These are phyloP conservation scores for Aleiodes leptofemur DNA, from an alignment of 2,888 invertebrate species.

Conservation along the genomic window DNA sequence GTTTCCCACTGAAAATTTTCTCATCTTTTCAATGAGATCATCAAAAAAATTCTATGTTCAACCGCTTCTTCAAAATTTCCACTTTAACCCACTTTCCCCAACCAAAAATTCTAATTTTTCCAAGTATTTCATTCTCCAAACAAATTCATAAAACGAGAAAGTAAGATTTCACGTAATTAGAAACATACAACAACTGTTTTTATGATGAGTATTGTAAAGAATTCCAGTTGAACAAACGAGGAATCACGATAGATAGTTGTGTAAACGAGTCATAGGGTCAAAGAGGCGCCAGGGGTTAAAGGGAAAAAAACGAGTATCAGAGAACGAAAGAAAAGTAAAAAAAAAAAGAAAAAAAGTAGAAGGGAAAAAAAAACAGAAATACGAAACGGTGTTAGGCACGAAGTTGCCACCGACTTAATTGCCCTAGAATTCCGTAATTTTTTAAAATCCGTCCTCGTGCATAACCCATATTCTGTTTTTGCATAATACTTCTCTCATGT, in stretches of 20 bases:
- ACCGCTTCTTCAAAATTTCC: too few relatives aligned
- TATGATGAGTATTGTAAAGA: constrained; percentile 4
- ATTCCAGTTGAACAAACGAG: constrained; percentile 12
- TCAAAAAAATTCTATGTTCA: background rate
- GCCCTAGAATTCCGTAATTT: constrained; percentile 56
- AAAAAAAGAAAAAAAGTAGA: background rate
- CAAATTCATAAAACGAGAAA: too few relatives aligned
- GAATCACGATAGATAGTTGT: constrained; percentile 2
- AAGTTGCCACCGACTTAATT: constrained; percentile 56
- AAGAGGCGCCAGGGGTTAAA: constrained; percentile 3
- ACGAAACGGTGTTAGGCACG: constrained; percentile 53
- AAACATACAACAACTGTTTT: background rate
- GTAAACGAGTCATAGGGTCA: constrained; percentile 26
- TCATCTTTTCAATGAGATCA: too few relatives aligned
- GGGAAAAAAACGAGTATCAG: constrained; percentile 12
- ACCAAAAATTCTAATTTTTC: too few relatives aligned
- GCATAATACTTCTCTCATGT: background rate
- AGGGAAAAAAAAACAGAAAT: constrained; percentile 5
- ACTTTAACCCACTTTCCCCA: too few relatives aligned
- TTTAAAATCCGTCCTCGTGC: constrained; percentile 6
- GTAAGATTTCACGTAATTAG: constrained; percentile 18
- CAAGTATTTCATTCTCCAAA: too few relatives aligned
- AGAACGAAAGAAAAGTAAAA: constrained; percentile 22
- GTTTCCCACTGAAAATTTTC: too few relatives aligned
- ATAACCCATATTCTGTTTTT: background rate